Conservation (phyloP, 2,888 invertebrate genomes). For the Drosophila macrospina region DNA sequence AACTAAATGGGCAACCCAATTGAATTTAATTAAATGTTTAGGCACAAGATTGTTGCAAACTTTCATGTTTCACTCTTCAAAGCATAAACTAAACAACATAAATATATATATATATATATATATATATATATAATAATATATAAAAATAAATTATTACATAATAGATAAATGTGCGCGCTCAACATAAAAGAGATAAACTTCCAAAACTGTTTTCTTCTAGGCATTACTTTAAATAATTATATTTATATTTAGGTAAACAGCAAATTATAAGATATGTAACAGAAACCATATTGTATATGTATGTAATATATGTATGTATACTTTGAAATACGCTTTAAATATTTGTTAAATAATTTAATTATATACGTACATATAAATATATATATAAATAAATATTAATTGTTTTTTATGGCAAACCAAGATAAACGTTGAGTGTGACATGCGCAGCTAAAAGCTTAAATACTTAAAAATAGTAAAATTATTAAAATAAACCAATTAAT, state of each 20-base stretch:
- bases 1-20: constrained; percentile 36
- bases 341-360: constrained; percentile 69
- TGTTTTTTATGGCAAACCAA: constrained; percentile 55
- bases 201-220: constrained; percentile 59
- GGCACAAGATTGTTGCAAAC: constrained; percentile 61
- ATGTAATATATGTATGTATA: constrained; percentile 57
- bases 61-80: constrained; percentile 62
- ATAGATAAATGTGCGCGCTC: constrained; percentile 43
- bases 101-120: constrained; percentile 4
- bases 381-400: constrained; percentile 31
- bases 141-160: constrained; percentile 16
- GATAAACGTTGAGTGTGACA: constrained; percentile 59
- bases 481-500: constrained; percentile 26
- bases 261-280: constrained; percentile 18
- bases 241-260: constrained; percentile 51
- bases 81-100: constrained; percentile 23
- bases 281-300: constrained; percentile 25
- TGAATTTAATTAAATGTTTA: constrained; percentile 69
- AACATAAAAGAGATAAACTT: constrained; percentile 43
- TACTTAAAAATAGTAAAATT: constrained; percentile 29
- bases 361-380: no score
- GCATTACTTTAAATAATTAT: constrained; percentile 60
- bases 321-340: constrained; percentile 67
- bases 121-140: constrained; percentile 14
- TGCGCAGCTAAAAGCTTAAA: constrained; percentile 65